Conservation (phyloP, 1,140 invertebrate species). For the Aphidius ervi region DNA sequence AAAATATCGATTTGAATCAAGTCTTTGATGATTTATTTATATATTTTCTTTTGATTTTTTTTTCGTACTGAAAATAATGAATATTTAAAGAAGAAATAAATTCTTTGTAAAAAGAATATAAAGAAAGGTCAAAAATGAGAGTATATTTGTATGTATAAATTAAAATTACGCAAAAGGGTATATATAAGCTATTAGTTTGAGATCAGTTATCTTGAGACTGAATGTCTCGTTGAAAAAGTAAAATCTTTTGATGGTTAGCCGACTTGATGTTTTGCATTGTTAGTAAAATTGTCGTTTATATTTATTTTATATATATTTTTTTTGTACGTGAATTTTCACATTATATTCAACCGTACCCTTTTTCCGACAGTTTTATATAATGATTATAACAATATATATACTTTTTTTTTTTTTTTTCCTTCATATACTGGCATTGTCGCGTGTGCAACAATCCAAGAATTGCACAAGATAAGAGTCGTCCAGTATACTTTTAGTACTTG, state of each 20-base stretch:
- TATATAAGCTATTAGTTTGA: constrained; percentile 20
- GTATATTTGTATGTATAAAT: constrained; percentile 5
- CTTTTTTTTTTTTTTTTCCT: background rate
- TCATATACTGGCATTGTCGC: background rate
- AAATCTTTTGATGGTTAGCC: constrained; percentile 21
- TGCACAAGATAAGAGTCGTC: too few species aligned
- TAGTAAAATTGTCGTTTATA: background rate
- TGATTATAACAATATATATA: background rate
- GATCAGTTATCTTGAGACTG: constrained; percentile 18
- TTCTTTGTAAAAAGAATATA: constrained; percentile 1
- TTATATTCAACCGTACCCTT: background rate
- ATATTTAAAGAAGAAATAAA: background rate
- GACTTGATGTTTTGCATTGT: background rate
- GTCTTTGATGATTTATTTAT: too few species aligned
- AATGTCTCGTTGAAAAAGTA: constrained; percentile 18
- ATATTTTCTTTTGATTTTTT: too few species aligned
- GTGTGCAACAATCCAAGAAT: too few species aligned
- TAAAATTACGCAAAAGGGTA: constrained; percentile 16
- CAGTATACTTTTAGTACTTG: too few species aligned
- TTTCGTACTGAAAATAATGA: too few species aligned
- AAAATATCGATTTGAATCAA: too few species aligned
- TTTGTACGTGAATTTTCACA: background rate
- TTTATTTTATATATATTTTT: constrained; percentile 1
- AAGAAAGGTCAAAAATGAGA: constrained; percentile 18
- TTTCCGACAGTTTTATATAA: background rate